Conservation (phyloP, 2,888 invertebrate genomes). For the Cetonia aurata region DNA sequence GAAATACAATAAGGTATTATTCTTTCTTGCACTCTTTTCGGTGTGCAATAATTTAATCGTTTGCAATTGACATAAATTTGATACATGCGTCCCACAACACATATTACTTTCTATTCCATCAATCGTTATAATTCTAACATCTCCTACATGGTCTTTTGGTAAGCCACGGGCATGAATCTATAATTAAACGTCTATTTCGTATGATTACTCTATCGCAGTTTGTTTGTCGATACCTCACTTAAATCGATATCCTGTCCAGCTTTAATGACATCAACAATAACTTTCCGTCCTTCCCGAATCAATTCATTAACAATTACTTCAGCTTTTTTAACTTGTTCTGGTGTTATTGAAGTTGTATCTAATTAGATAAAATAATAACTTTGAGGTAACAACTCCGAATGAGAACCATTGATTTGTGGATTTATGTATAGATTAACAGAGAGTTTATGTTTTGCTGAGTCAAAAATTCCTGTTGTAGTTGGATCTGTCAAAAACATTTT, state of each 20-base stretch:
- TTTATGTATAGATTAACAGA: no score
- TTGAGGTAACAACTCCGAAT: no score
- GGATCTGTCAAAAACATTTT: no score
- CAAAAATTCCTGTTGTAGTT: no score
- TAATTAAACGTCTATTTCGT: neutral
- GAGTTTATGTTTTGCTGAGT: no score
- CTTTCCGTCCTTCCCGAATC: constrained; percentile 75
- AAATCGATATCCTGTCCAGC: constrained; percentile 63
- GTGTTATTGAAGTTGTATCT: constrained; percentile 69
- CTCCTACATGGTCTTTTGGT: constrained; percentile 83
- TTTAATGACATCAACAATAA: constrained; percentile 74
- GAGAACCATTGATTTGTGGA: no score
- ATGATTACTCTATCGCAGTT: neutral
- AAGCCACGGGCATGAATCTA: constrained; percentile 79
- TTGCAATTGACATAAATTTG: constrained; percentile 79
- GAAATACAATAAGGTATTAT: constrained; percentile 76
- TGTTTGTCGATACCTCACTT: constrained; percentile 38
- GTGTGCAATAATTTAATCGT: constrained; percentile 75
- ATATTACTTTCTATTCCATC: constrained; percentile 83
- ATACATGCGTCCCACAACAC: constrained; percentile 92
- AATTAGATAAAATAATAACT: constrained; percentile 54
- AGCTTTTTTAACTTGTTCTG: constrained; percentile 68
- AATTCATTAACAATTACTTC: constrained; percentile 78
- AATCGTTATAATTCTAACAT: constrained; percentile 82
- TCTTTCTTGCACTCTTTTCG: constrained; percentile 81